A percentile compares a stretch with the other conserved stretches of the same genome.
phyloP scores from a whole-genome alignment of 1,140 invertebrate genomes.

The Achroia grisella region DNA sequence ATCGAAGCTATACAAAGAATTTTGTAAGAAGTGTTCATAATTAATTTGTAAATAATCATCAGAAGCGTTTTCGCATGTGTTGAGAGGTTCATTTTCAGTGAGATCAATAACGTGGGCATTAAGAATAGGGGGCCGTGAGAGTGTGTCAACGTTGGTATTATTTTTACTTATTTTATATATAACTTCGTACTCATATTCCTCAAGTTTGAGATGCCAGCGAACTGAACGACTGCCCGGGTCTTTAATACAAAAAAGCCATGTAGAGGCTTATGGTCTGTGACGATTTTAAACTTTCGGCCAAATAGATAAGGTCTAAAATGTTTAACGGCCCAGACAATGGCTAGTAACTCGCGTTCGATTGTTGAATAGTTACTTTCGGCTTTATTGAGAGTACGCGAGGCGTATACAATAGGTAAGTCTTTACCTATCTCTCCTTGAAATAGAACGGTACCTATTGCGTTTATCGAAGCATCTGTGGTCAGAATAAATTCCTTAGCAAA shows the following conservation, averaged over 20 bases:
- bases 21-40: too few relatives aligned
- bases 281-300: constrained; percentile 51
- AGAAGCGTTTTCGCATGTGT: too few relatives aligned
- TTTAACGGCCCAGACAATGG: too few relatives aligned
- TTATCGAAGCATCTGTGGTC: constrained; percentile 34
- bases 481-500: constrained; percentile 34
- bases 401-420: constrained; percentile 31
- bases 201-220: constrained; percentile 68
- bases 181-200: too few relatives aligned
- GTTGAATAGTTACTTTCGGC: constrained; percentile 26
- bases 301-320: constrained; percentile 42
- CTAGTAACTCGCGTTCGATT: constrained; percentile 18
- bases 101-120: too few relatives aligned
- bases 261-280: constrained; percentile 73
- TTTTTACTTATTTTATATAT: too few relatives aligned
- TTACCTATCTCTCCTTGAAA: constrained; percentile 22
- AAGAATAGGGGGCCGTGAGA: too few relatives aligned
- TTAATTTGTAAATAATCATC: too few relatives aligned
- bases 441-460: constrained; percentile 32
- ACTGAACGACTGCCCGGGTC: constrained; percentile 60
- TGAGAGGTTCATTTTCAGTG: too few relatives aligned
- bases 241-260: constrained; percentile 43
- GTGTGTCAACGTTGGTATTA: too few relatives aligned
- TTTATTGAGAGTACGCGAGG: constrained; percentile 22
- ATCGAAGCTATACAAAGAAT: too few relatives aligned